Conservation (phyloP, 2,888 invertebrate species). For the Ornithoptera priamus region DNA sequence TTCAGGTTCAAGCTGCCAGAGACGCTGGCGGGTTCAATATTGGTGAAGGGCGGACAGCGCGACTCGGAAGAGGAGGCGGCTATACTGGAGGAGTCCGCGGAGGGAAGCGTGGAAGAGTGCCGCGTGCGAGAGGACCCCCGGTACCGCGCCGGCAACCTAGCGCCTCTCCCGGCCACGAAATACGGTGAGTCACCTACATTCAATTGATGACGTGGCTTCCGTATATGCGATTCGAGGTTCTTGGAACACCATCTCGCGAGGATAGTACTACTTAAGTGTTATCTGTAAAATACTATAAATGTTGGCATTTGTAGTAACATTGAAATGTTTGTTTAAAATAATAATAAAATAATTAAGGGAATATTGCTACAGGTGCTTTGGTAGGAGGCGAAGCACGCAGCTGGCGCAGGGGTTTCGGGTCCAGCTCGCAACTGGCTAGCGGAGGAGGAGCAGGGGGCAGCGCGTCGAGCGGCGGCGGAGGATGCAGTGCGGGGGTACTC, state of each 20-base stretch:
- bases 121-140: slow-evolving; percentile 41
- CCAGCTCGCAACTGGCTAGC: slow-evolving; percentile 35
- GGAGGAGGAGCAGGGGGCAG: slow-evolving; percentile 18
- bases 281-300: no score
- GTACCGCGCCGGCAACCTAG: slow-evolving; percentile 43
- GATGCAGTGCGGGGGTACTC: slow-evolving; percentile 45
- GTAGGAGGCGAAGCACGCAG: slow-evolving; percentile 39
- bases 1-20: slow-evolving; percentile 38
- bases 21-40: slow-evolving; percentile 49
- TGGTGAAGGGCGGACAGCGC: slow-evolving; percentile 41
- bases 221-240: no score
- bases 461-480: slow-evolving; percentile 39
- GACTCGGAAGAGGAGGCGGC: slow-evolving; percentile 45
- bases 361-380: slow-evolving; percentile 32
- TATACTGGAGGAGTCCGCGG: slow-evolving; percentile 56
- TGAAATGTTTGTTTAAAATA: no score
- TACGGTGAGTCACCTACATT: slow-evolving; percentile 44
- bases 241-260: no score
- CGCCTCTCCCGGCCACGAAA: slow-evolving; percentile 50
- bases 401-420: slow-evolving; percentile 40
- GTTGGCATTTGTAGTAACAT: no score
- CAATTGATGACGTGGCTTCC: no score
- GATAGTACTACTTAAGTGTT: no score
- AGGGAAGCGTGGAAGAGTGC: slow-evolving; percentile 36
- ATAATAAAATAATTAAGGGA: background rate